Base-by-base conservation (phyloP, 2,797 vertebrate species). In the Oreortyx pictus region DNA sequence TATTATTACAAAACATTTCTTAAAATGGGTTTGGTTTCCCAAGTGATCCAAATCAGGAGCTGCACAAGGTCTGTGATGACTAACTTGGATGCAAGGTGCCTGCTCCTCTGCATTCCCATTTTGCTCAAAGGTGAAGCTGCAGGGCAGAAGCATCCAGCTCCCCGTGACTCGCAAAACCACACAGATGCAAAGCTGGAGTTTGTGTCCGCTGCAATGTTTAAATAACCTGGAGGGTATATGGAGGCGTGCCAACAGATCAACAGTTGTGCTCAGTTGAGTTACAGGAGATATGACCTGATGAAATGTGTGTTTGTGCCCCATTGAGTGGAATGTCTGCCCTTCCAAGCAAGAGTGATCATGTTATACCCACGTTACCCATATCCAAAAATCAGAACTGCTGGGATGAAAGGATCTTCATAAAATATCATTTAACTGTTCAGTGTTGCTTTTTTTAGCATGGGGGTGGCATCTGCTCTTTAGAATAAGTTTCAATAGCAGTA, bases 1-100 rank as follows among this genome's bases (percentile, higher is more conserved):
- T 78, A 31, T 80, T 83, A 80, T 73, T 86, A 87, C 80, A 81
- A 78, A 12, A 46, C 4, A 62, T 89, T 94, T 93, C 41, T 92
- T 72, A 82, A 76, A 76, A 5, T 52, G 79, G 31, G 39, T 72
- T 91, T 52, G 33, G 39, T 75, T 94, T 95, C 74, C 47, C 35
- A 67, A 49, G 31, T 81, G 73, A 82, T 60, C 54, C 82, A 79
- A 39, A 79, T 82, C 29, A 71, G 64, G 24, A 88, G 10, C 56
- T 81, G 35, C 35, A 29, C 33, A 50, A 56, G 54, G 65, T 89
- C 50, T 72, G 56, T 62, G 31, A 56, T 81, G 35, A 66, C 39
- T 79, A 39, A 11, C 24, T 49, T 64, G 56, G 39, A 76, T 50
- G 23, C 27, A 33, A 83, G 41, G 54, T 82, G 29, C 29, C 64